phyloP scores from a whole-genome alignment of 2,113 vertebrate genomes.

The Antigone vipio region DNA sequence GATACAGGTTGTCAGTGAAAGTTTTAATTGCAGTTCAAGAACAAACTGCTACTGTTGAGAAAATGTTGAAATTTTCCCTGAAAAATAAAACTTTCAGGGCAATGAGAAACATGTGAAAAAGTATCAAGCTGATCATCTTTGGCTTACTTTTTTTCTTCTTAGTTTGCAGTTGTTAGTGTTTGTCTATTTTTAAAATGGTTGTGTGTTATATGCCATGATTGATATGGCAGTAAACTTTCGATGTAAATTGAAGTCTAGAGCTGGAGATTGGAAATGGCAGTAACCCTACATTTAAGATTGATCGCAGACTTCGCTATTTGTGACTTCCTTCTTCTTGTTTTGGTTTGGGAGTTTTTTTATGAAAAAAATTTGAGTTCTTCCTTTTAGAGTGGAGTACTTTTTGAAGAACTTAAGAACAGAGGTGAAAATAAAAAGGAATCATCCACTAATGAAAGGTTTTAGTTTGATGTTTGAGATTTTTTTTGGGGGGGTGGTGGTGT shows the following conservation, averaged over 20 bases:
- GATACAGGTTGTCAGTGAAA: not conserved
- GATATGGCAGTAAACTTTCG: not conserved
- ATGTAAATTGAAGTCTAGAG: not conserved
- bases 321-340: not conserved
- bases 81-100: not conserved
- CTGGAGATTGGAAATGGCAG: not conserved
- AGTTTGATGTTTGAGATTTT: not conserved
- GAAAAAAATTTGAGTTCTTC: not conserved
- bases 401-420: not conserved
- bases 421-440: not conserved
- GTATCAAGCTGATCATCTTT: not conserved
- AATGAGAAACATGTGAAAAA: not conserved
- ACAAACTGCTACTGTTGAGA: not conserved
- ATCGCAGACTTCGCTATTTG: not conserved
- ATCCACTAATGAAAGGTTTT: not conserved
- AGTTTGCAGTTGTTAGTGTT: not conserved
- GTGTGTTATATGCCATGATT: not conserved
- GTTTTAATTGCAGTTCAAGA: not conserved
- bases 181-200: not conserved
- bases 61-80: not conserved
- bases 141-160: not conserved
- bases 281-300: not conserved
- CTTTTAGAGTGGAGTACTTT: not conserved
- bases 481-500: fast-evolving
- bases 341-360: not conserved